Evolutionary conservation across 1,140 invertebrate genomes (phyloP), one percentile per base, ranked within the genome.

Genomic region (Drosophila mojavensis): DNA sequence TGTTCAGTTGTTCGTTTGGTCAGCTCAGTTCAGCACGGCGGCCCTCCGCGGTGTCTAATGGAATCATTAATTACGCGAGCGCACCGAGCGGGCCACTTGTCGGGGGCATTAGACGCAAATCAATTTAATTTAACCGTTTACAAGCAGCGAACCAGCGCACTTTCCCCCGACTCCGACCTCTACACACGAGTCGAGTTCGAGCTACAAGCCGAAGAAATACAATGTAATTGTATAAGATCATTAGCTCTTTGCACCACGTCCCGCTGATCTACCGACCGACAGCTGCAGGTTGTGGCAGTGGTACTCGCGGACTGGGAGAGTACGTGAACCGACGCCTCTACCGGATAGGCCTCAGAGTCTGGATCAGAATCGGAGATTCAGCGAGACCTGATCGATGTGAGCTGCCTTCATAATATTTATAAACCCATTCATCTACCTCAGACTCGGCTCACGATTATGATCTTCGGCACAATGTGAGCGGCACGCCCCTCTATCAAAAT

Each of bases 71-170:
- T 90, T 81, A 90, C 78, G 63, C 75, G 48, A 75, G 67, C 79
- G 28, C 51, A 76, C 67, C 64, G 75, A 88, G 75, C 83, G 64
- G 71, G 70, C 81, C 86, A 90, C 81, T 89, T 89, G 84, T 89
- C 74, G 81, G 79, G 78, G 84, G 84, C 81, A 89, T 89, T 89
- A 89, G 84, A 89, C 84, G 85, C 84, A 89, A 89, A 89, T 89
- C 84, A 89, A 89, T 89, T 89, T 89, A 90, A 89, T 90, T 89
- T 90, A 89, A 89, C 78, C 84, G 80, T 89, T 89, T 89, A 89
- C 84, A 89, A 89, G 80, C 84, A 71, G 79, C 84, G 58, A 89
- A 20, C 68, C 53, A 56, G 28, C 53, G 24, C 39, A n/a, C 41
- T 43, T 59, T 36, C 55, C 60, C 28, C 60, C 60, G 60, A 48